phyloP scores from a whole-genome alignment of 2,113 vertebrate species.

The Notothenia coriiceps region DNA sequence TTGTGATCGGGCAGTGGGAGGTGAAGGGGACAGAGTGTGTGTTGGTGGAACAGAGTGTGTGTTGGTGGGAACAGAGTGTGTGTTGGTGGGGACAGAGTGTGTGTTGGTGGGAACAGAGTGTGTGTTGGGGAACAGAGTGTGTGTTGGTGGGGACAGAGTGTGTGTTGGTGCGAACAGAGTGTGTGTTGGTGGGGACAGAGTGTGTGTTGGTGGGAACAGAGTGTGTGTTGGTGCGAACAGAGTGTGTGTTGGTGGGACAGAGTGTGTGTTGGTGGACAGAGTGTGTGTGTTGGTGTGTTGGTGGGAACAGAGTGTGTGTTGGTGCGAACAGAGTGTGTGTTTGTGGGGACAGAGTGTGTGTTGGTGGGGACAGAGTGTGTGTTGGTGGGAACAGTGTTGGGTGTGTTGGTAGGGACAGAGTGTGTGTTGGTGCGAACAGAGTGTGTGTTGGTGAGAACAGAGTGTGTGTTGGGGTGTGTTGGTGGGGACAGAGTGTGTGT shows the following conservation, averaged over 20 bases:
- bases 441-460: neutral
- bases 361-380: neutral
- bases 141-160: neutral
- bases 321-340: neutral
- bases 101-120: neutral
- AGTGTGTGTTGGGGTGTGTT: too few species aligned
- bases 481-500: neutral
- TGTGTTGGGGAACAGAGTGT: neutral
- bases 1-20: neutral
- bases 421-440: neutral
- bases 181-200: neutral
- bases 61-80: neutral
- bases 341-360: neutral
- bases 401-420: neutral
- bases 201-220: neutral
- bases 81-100: neutral
- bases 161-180: neutral
- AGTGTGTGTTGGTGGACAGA: neutral
- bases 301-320: neutral
- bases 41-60: neutral
- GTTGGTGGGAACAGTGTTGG: neutral
- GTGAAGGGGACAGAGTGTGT: neutral
- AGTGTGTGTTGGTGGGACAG: too few species aligned
- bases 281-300: neutral
- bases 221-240: neutral